These are phyloP conservation scores for Propithecus coquereli DNA, from an alignment of 2,113 vertebrate species.

Conservation along the genomic window DNA sequence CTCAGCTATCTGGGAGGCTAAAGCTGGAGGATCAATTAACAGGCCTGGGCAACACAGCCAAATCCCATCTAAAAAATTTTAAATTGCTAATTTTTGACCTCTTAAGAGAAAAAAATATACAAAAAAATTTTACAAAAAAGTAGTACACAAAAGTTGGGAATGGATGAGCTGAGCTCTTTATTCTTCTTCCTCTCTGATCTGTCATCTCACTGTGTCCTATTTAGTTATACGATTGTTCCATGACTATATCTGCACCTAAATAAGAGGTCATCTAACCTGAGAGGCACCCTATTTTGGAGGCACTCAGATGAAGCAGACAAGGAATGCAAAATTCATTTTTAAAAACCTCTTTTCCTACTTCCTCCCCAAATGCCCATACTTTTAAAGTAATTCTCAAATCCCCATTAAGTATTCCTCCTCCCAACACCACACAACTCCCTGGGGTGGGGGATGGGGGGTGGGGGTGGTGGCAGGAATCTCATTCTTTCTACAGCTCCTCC, in stretches of 20 bases:
- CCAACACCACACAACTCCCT: not conserved
- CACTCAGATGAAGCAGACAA: not conserved
- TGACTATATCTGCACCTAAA: not conserved
- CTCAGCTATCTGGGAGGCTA: too few species aligned
- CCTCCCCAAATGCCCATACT: not conserved
- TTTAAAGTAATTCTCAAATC: not conserved
- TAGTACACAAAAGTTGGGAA: not conserved
- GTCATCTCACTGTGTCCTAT: not conserved
- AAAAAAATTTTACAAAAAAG: too few species aligned
- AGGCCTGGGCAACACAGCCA: too few species aligned
- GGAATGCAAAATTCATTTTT: not conserved
- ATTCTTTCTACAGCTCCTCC: not conserved
- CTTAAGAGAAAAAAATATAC: too few species aligned
- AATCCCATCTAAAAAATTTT: too few species aligned
- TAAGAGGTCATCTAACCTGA: not conserved
- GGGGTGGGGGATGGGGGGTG: not conserved
- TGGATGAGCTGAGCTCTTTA: not conserved
- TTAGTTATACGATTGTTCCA: not conserved
- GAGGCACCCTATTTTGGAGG: not conserved
- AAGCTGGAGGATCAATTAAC: too few species aligned
- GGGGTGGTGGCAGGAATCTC: not conserved
- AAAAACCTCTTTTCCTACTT: not conserved
- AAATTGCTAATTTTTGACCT: too few species aligned
- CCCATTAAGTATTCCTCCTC: not conserved
- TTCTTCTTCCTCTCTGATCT: not conserved